Percentiles rank a stretch among this genome's conserved stretches.
phyloP scores from a whole-genome alignment of 35 echinoderm and acorn worm genomes.

The Eucidaris tribuloides region DNA sequence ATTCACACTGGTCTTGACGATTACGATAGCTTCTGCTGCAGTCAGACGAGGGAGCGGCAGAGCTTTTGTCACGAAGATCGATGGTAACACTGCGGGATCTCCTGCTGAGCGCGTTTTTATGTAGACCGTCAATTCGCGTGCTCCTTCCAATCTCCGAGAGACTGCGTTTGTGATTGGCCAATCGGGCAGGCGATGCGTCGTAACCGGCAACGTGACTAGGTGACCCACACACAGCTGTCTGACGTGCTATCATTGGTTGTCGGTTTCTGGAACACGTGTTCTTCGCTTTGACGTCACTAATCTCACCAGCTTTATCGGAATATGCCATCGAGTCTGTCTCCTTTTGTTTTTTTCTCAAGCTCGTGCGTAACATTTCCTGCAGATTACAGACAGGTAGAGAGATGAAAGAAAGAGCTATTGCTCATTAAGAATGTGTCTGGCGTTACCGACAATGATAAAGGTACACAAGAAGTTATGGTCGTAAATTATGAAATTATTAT shows the following conservation, averaged over 20 bases:
- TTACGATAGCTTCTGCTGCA: not conserved
- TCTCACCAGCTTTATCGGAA: too few species aligned
- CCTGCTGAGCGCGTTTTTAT: not conserved
- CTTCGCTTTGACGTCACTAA: constrained; percentile 5
- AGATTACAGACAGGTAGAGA: too few species aligned
- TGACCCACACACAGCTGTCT: not conserved
- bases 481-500: too few species aligned
- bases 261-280: not conserved
- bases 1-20: not conserved
- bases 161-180: not conserved
- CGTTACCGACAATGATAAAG: too few species aligned
- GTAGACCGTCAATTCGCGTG: not conserved
- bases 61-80: not conserved
- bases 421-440: too few species aligned
- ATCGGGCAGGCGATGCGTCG: not conserved
- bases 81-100: not conserved
- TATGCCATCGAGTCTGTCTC: too few species aligned
- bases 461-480: too few species aligned
- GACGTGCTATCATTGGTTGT: not conserved
- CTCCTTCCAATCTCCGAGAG: not conserved
- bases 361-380: too few species aligned
- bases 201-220: not conserved
- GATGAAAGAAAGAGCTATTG: too few species aligned
- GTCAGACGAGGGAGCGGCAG: not conserved
- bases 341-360: too few species aligned